Evolutionary conservation across 2,888 invertebrate genomes (phyloP), one percentile per base, ranked within the genome.

Genomic region (Apamea monoglypha): DNA sequence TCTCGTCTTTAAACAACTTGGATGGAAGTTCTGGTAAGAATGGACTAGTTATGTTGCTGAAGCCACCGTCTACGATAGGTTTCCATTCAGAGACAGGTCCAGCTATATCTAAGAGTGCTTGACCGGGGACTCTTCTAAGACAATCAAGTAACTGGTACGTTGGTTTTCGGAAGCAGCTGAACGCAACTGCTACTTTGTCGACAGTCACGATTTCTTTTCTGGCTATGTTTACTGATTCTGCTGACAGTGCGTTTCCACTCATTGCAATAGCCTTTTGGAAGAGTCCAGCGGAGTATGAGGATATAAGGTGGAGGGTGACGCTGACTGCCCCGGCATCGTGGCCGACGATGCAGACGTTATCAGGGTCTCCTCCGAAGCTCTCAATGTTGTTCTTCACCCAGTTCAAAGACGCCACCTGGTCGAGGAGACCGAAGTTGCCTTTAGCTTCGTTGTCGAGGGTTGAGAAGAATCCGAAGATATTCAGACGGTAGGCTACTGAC

Each of bases 401-500:
- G 88, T 97, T 97, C 77, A 98, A 94, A 0, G 98, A 98, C 0
- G 98, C 98, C 47, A 98, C 98, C 95, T 98, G 98, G 91, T 98
- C 98, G 95, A 98, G 97, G 84, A 98, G 95, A 0, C 98, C 98
- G 87, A 97, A 98, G 93, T 98, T 98, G 2, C 98, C 98, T 0
- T 98, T 97, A 10, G 98, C 98, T 93, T 98, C 98, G 12, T 98
- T 97, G 91, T 98, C 98, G 89, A 98, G 97, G 12, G 98, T 98
- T 29, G 98, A 98, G 91, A 98, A 98, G 92, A 98, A 98, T n/a
- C 98, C 98, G 88, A 98, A 98, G 84, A 98, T 98, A 93, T 98
- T 98, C 70, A 98, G 95, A 14, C 98, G 97, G 94, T 98, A 98
- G 0, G 98, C 98, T 64, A 98, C 97, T 2, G 98, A 98, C 14